Evolutionary conservation across 2,888 invertebrate genomes (phyloP), one percentile per base, ranked within the genome.

Genomic region (Plagodis pulveraria): DNA sequence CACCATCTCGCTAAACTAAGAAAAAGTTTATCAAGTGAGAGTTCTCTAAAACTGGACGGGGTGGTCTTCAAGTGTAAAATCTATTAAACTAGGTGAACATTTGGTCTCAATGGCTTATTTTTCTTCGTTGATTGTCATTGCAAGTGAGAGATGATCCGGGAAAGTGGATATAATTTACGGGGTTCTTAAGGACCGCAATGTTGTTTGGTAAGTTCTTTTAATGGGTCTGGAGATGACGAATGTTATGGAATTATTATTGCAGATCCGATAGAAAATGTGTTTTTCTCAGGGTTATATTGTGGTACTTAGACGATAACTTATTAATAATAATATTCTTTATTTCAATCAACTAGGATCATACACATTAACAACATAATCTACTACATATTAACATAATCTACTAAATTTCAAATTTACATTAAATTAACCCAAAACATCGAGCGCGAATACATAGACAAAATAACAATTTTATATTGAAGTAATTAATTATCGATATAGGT

Each of bases 91-190:
- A 75, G 66, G 63, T 69, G 66, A 68, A 67, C 82, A 79, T 80
- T 77, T 83, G 81, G 78, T 74, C 72, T 75, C 70, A 84, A 84
- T 73, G 75, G 78, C 78, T 78, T 78, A 79, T 77, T 82, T 78
- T 78, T 73, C 72, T 62, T 73, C 61, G 64, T 61, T 69, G 66
- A 57, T 70, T 74, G 70, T 77, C 75, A 67, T 71, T 71, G 71
- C 63, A 12, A 56, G 52, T 56, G 60, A 61, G 56, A 63, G 64
- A 66, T 66, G 61, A 62, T 62, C 53, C 66, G 67, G 73, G 70
- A 63, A 69, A 71, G 75, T 74, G 62, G 58, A 56, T 66, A 62
- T 63, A 63, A 63, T 65, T 60, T 62, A 64, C 64, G 12, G 47
- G 1, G 40, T 51, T 50, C 8, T 38, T 38, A 12, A 5, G 33